phyloP scores from a whole-genome alignment of 2,797 vertebrate species.

The Catamblyrhynchus diadema region DNA sequence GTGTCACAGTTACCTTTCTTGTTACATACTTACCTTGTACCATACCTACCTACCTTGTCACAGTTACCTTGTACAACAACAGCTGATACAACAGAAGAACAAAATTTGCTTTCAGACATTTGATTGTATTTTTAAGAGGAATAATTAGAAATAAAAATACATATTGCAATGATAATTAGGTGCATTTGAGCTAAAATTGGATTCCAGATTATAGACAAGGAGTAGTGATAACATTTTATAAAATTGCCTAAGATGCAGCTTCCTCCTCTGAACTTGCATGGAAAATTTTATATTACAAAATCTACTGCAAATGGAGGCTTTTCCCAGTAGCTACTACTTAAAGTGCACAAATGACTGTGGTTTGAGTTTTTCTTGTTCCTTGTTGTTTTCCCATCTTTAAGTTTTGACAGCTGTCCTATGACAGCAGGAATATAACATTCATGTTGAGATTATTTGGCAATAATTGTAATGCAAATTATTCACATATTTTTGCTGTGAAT shows the following conservation, averaged over 20 bases:
- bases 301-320: neutral
- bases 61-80: neutral
- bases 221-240: neutral
- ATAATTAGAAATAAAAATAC: neutral
- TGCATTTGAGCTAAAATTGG: neutral
- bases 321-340: neutral
- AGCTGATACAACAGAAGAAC: neutral
- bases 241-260: neutral
- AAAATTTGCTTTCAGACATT: neutral
- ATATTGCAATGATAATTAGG: neutral
- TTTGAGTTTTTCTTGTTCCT: neutral
- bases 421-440: neutral
- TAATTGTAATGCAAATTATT: neutral
- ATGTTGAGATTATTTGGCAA: neutral
- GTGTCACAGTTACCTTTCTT: neutral
- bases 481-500: neutral
- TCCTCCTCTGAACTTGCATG: neutral
- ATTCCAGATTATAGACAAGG: neutral
- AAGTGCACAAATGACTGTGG: neutral
- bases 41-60: neutral
- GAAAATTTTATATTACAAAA: neutral
- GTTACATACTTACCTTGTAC: neutral
- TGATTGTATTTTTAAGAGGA: neutral
- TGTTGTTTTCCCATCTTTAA: neutral
- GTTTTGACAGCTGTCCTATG: neutral